Conservation (phyloP, 2,113 vertebrate species). For the Talpa occidentalis region DNA sequence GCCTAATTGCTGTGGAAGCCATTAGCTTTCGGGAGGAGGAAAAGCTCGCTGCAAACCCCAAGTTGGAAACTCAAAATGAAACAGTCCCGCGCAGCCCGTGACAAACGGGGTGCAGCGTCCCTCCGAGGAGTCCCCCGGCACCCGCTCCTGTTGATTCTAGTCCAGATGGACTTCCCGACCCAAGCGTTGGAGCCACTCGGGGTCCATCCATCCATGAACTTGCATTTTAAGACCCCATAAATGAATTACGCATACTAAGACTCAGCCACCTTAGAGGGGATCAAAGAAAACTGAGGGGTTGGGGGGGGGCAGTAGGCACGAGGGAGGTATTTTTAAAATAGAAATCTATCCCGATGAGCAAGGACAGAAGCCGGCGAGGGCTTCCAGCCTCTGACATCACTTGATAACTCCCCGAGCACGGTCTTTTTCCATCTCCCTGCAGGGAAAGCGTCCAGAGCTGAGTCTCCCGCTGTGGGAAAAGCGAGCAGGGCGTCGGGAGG, state of each 20-base stretch:
- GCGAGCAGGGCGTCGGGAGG: not conserved
- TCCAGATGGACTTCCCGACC: constrained; percentile 57
- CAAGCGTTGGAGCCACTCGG: constrained; percentile 24
- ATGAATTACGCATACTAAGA: constrained; percentile 50
- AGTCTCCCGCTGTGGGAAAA: not conserved
- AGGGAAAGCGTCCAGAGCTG: not conserved
- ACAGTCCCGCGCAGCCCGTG: constrained; percentile 38
- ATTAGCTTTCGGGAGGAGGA: constrained; percentile 63
- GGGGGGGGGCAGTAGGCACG: fast-evolving
- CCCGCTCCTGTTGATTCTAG: constrained; percentile 47
- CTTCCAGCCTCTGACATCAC: constrained; percentile 40
- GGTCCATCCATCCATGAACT: constrained; percentile 15
- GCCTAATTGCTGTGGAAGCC: constrained; percentile 76
- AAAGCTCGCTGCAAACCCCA: constrained; percentile 3
- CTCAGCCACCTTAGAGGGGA: constrained; percentile 34
- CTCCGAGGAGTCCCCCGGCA: not conserved
- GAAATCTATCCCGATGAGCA: not conserved
- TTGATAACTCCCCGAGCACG: not conserved
- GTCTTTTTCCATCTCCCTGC: not conserved
- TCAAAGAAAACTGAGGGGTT: constrained; percentile 1
- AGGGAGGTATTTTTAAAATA: constrained; percentile 29
- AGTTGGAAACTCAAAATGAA: constrained; percentile 60
- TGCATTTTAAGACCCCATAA: constrained; percentile 60
- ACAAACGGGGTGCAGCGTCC: not conserved
- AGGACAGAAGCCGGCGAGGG: constrained; percentile 3